Percentiles rank a stretch among this genome's conserved stretches.
phyloP scores from a whole-genome alignment of 2,888 invertebrate genomes.

The Meloe dianella region DNA sequence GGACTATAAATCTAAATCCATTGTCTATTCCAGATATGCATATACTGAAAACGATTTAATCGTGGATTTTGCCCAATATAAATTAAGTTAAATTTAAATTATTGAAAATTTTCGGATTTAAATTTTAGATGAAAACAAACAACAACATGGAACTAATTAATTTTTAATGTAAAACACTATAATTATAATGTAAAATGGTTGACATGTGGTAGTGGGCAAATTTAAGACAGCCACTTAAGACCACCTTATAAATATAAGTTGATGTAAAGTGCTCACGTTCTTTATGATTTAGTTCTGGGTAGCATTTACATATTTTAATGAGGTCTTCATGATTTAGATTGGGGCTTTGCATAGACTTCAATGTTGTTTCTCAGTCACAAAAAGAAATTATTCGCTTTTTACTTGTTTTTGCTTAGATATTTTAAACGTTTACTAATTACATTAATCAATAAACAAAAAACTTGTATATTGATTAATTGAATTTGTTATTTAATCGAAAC shows the following conservation, averaged over 20 bases:
- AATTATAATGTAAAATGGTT: background rate
- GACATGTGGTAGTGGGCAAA: background rate
- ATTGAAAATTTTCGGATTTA: too few relatives aligned
- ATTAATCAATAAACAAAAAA: background rate
- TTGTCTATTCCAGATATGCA: slow-evolving; percentile 8
- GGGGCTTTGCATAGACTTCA: slow-evolving; percentile 34
- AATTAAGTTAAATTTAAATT: too few relatives aligned
- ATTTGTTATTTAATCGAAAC: too few relatives aligned
- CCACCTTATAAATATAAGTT: slow-evolving; percentile 42
- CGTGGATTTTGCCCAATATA: too few relatives aligned
- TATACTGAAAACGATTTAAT: background rate
- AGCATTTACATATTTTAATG: slow-evolving; percentile 56
- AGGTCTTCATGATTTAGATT: slow-evolving; percentile 49
- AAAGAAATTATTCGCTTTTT: background rate
- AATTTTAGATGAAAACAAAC: too few relatives aligned
- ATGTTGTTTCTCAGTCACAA: background rate
- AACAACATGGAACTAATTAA: background rate
- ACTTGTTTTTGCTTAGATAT: background rate
- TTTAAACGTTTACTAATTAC: background rate
- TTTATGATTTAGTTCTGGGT: slow-evolving; percentile 52
- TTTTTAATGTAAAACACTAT: background rate
- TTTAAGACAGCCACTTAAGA: background rate
- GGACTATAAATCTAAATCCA: slow-evolving; percentile 13
- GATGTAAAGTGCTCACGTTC: slow-evolving; percentile 51
- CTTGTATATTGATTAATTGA: too few relatives aligned